Percentiles rank a stretch among this genome's conserved stretches.
These are phyloP conservation scores for Dryoscopus gambensis DNA, from an alignment of 2,113 vertebrate genomes.

Conservation along the genomic window DNA sequence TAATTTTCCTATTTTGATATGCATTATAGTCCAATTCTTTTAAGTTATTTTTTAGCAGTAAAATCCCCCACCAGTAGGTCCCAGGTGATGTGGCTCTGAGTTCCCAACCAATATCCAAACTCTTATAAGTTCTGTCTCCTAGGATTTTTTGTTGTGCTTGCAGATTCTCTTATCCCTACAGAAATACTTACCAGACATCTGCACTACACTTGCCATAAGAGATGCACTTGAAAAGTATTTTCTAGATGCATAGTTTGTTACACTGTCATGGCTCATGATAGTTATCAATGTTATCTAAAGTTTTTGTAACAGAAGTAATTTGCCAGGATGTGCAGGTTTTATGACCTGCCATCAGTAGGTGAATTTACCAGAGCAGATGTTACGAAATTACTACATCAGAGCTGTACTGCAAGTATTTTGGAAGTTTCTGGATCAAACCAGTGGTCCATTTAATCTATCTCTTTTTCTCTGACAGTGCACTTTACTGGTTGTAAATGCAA, in stretches of 20 bases:
- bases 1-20: neutral
- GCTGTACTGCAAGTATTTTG: neutral
- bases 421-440: neutral
- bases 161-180: neutral
- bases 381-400: neutral
- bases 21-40: neutral
- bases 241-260: neutral
- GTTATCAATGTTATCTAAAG: neutral
- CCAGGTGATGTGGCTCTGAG: neutral
- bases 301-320: neutral
- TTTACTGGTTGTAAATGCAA: neutral
- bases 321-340: neutral
- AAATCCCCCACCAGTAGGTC: neutral
- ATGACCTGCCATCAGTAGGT: neutral
- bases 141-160: neutral
- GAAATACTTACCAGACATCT: neutral
- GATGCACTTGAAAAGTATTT: neutral
- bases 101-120: neutral
- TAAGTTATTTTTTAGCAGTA: neutral
- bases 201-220: neutral
- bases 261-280: neutral
- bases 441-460: neutral
- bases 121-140: neutral
- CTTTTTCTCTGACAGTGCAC: neutral
- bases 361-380: neutral